Evolutionary conservation across 1,140 invertebrate genomes (phyloP), one percentile per base, ranked within the genome.

Genomic region (Meloidogyne chitwoodi): DNA sequence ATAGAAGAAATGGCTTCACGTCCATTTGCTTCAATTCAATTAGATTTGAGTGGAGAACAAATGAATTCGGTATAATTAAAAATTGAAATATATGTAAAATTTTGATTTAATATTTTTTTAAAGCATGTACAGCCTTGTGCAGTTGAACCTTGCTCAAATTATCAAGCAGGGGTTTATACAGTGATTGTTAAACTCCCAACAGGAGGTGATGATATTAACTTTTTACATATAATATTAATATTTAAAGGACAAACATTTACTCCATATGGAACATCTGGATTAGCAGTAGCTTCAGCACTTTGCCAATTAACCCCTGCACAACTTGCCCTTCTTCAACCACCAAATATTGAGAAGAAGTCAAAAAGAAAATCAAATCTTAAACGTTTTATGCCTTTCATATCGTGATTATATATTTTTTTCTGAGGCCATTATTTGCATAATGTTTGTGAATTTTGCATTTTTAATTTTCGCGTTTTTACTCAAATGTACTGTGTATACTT

Each of bases 131-230:
- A 31, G n/a, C 84, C 85, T 6, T 79, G 87, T 41, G 78, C 85
- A 16, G 77, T 86, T n/a, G 85, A 86, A 68, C 85, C 85, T 5
- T 84, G 86, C 31, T 69, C 68, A 48, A 86, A 87, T 70, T 87
- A 85, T 72, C 77, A 77, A n/a, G 73, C 81, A 22, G 85, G 79
- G 16, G 77, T 86, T 8, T 84, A 84, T 73, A 87, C 85, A 2
- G 65, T 87, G 10, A 78, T 85, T 24, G 83, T 86, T 27, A 77
- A 85, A 11, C 67, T 86, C 14, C 85, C 85, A 6, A 86, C 85
- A 2, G 85, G 84, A 22, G 80, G 81, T n/a, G 70, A n/a, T 56
- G 34, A 5, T 14, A n/a, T 38, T 71, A 12, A 4, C 16, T 1
- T 8, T n/a, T 22, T 19, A n/a, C 5, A n/a, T n/a, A 63, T 10